phyloP scores from a whole-genome alignment of 30 jellyfish, hydroid and myxozoan species.

The Chrysaora quinquecirrha region DNA sequence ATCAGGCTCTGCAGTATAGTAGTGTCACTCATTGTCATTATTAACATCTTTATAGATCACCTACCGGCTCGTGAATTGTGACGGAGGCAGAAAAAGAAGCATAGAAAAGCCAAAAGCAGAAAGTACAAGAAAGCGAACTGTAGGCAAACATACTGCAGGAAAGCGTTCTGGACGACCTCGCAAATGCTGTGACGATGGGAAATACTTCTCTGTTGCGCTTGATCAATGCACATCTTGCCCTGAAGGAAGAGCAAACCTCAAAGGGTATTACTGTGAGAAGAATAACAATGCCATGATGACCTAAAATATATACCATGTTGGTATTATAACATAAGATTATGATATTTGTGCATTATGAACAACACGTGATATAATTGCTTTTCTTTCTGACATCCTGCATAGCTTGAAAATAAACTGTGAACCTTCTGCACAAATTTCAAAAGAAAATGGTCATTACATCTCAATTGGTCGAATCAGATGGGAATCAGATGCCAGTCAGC shows the following conservation, averaged over 20 bases:
- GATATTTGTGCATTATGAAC: background rate
- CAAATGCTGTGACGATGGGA: background rate
- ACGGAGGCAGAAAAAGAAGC: background rate
- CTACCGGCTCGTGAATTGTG: background rate
- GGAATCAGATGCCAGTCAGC: too few relatives aligned
- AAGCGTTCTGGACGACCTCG: slow-evolving; percentile 3
- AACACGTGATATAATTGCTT: background rate
- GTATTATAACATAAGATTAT: too few relatives aligned
- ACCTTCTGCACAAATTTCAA: too few relatives aligned
- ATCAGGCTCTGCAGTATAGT: too few relatives aligned
- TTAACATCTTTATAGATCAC: background rate
- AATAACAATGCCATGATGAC: slow-evolving; percentile 2
- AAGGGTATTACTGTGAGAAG: background rate
- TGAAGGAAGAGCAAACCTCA: background rate
- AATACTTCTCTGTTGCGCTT: background rate
- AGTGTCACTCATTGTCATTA: too few relatives aligned
- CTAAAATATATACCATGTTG: background rate
- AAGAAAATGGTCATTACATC: too few relatives aligned
- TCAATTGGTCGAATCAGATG: too few relatives aligned
- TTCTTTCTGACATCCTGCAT: background rate
- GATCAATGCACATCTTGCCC: background rate
- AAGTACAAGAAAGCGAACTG: background rate
- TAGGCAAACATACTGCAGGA: background rate
- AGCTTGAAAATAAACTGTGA: too few relatives aligned
- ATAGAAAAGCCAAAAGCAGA: too few relatives aligned